These are phyloP conservation scores for Melinopterus prodromus DNA, from an alignment of 2,888 invertebrate genomes.

Conservation along the genomic window DNA sequence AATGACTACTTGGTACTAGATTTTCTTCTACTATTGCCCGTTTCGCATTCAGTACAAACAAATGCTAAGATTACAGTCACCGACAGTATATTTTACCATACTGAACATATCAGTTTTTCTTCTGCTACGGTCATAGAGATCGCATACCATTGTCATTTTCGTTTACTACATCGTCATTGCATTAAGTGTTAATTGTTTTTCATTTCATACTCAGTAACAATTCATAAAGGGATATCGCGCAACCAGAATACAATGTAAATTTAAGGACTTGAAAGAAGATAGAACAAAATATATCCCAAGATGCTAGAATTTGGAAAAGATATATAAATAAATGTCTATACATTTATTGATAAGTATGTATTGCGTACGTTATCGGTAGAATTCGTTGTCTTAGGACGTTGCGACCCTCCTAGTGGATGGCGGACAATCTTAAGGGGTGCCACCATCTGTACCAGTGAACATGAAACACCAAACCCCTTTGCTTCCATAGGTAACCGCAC, in stretches of 20 bases:
- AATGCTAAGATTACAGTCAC: not conserved
- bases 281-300: no score
- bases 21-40: no score
- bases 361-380: not conserved
- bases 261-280: no score
- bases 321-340: no score
- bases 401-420: constrained; percentile 67
- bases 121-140: not conserved
- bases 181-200: not conserved
- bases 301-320: no score
- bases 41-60: no score
- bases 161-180: not conserved
- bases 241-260: not conserved
- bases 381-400: constrained; percentile 60
- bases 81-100: not conserved
- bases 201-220: not conserved
- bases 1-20: no score
- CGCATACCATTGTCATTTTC: not conserved
- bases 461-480: constrained; percentile 47
- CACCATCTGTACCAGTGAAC: constrained; percentile 51
- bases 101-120: not conserved
- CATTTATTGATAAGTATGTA: no score
- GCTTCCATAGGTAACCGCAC: constrained; percentile 55
- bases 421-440: constrained; percentile 56
- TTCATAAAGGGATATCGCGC: not conserved